These are phyloP conservation scores for Phengaris arion DNA, from an alignment of 2,888 invertebrate genomes.

Conservation along the genomic window DNA sequence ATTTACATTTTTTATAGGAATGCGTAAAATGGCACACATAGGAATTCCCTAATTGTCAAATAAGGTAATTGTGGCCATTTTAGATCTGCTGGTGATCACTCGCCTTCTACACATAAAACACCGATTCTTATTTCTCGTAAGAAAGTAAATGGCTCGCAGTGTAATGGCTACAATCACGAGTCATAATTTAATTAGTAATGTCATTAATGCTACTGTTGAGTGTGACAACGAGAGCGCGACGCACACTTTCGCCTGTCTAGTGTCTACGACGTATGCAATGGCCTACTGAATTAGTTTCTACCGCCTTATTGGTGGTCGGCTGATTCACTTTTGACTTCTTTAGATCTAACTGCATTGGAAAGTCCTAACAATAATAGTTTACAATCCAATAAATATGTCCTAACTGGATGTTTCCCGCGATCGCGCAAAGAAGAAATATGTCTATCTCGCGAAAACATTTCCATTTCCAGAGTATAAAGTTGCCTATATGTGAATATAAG, in stretches of 20 bases:
- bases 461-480: too few species aligned
- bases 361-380: neutral
- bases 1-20: too few species aligned
- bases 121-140: too few species aligned
- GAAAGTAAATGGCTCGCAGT: neutral
- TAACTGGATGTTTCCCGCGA: too few species aligned
- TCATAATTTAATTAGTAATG: conserved; percentile 6
- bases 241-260: conserved; percentile 52
- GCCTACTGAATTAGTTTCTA: conserved; percentile 11
- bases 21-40: too few species aligned
- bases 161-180: neutral
- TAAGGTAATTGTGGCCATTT: too few species aligned
- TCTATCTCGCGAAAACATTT: too few species aligned
- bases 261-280: neutral
- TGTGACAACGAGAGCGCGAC: conserved; percentile 53
- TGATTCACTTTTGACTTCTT: neutral
- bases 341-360: neutral
- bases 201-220: conserved; percentile 31
- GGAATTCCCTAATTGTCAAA: too few species aligned
- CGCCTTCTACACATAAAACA: too few species aligned
- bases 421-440: too few species aligned
- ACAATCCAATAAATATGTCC: neutral
- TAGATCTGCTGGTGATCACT: too few species aligned
- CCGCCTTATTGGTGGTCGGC: neutral
- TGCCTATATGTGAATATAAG: too few species aligned